These are phyloP conservation scores for Chaenodraco wilsoni DNA, from an alignment of 2,797 vertebrate species.

Conservation along the genomic window DNA sequence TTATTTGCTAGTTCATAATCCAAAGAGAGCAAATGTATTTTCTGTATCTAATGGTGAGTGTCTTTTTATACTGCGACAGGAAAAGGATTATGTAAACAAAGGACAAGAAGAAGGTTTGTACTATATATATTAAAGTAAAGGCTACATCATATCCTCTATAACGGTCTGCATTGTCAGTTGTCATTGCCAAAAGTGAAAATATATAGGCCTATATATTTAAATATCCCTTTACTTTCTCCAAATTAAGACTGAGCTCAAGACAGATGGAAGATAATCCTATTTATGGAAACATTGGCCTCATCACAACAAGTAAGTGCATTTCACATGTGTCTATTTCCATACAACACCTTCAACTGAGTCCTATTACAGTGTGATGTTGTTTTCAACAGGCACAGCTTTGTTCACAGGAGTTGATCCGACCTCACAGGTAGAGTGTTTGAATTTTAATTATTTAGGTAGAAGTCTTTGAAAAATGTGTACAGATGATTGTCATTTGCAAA, in stretches of 20 bases:
- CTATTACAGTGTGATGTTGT: slow-evolving; percentile 22
- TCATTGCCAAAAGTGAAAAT: neutral
- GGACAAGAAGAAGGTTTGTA: slow-evolving; percentile 61
- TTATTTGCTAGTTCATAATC: slow-evolving; percentile 10
- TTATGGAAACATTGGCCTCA: slow-evolving; percentile 80
- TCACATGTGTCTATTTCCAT: neutral
- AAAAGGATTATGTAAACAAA: slow-evolving; percentile 39
- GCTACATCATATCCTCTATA: neutral
- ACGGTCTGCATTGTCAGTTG: neutral
- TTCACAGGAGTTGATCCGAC: slow-evolving; percentile 37
- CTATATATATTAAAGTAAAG: neutral
- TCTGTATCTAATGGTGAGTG: neutral
- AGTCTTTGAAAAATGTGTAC: no score
- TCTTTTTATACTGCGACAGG: slow-evolving; percentile 53
- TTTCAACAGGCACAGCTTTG: slow-evolving; percentile 5
- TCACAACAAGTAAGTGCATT: slow-evolving; percentile 58
- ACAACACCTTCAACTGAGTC: slow-evolving; percentile 1
- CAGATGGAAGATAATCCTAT: slow-evolving; percentile 84
- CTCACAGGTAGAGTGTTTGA: slow-evolving; percentile 57
- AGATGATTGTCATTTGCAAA: neutral
- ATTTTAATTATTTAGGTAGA: neutral
- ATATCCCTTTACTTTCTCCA: slow-evolving; percentile 34
- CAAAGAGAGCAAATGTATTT: neutral
- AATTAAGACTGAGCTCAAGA: slow-evolving; percentile 50
- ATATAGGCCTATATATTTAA: neutral